Base-by-base conservation (phyloP, 2,113 vertebrate species). In the Paralichthys olivaceus region DNA sequence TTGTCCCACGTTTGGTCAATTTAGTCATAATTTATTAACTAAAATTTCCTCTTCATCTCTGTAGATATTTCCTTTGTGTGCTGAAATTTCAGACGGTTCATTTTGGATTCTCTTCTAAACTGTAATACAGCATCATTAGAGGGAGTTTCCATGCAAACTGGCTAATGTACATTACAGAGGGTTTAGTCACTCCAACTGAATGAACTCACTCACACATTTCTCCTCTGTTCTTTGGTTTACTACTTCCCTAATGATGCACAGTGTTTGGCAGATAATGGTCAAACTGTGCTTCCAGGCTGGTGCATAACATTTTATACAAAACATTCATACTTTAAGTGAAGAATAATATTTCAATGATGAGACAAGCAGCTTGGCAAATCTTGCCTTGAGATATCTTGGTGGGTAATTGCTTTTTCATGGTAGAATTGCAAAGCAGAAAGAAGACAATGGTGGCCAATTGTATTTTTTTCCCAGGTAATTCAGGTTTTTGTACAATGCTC, bases 401-500 rank as follows among this genome's bases (percentile, higher is more conserved):
- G 29, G 58, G 32, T 58, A 57, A 70, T 69, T 77, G 28, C 17
- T 72, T 71, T 63, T 65, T 61, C 7, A 57, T 49, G 19, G 26
- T 23, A 69, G 62, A 37, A 49, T 61, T n/a, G 12, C 58, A 71
- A 11, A 79, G 14, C 12, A 58, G 19, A 70, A 6, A 61, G 13
- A 81, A 43, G 19, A 67, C 19, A 37, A 20, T n/a, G 11, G n/a
- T 65, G 15, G 59, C 37, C 63, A 45, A 34, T 29, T 80, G 23
- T 43, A 60, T 75, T 76, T 64, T 62, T 51, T 45, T 64, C 8
- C 4, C 70, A 56, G 28, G 60, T 19, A 64, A 65, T 20, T 20
- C 34, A 66, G 19, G 29, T 45, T 69, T 26, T 40, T 76, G 58
- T 32, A 64, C 56, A 83, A 68, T 29, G 57, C 66, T 81, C 55